phyloP scores from a whole-genome alignment of 2,113 vertebrate genomes.

The Chelonoidis abingdonii region DNA sequence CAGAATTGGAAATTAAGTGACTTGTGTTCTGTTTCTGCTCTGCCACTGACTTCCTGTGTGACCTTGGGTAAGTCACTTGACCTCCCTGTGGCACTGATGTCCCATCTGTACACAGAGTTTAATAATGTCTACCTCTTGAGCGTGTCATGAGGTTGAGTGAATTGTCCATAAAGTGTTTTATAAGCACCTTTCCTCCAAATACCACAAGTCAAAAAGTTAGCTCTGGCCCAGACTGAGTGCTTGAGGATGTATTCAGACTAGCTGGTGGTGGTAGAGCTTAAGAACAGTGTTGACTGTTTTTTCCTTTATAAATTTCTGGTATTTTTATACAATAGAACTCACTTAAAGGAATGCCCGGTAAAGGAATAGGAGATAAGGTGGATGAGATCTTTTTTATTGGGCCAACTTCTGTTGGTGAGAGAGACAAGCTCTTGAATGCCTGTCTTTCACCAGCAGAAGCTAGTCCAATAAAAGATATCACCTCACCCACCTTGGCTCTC shows the following conservation, averaged over 20 bases:
- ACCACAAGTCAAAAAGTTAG: not conserved
- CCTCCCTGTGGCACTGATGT: not conserved
- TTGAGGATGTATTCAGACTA: not conserved
- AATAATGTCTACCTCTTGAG: not conserved
- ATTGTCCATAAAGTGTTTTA: not conserved
- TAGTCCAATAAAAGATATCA: not conserved
- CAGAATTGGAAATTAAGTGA: not conserved
- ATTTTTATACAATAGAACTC: slow-evolving; percentile 16
- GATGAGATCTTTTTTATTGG: not conserved
- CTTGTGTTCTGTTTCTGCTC: not conserved
- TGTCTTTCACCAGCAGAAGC: too few relatives aligned
- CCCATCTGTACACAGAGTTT: not conserved
- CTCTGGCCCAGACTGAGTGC: not conserved
- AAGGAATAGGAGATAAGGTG: not conserved
- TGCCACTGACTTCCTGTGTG: not conserved
- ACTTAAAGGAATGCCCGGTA: slow-evolving; percentile 16
- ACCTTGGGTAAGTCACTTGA: not conserved
- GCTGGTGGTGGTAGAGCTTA: slow-evolving; percentile 3
- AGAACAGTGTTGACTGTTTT: not conserved
- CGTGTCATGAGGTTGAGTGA: not conserved
- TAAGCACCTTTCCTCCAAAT: not conserved
- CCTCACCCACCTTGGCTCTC: too few relatives aligned
- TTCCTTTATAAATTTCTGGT: slow-evolving; percentile 25
- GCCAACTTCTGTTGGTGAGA: too few relatives aligned
- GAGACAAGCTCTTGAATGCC: too few relatives aligned